Evolutionary conservation across 2,113 vertebrate genomes (phyloP), one percentile per base, ranked within the genome.

Genomic region (Coryphaenoides rupestris): DNA sequence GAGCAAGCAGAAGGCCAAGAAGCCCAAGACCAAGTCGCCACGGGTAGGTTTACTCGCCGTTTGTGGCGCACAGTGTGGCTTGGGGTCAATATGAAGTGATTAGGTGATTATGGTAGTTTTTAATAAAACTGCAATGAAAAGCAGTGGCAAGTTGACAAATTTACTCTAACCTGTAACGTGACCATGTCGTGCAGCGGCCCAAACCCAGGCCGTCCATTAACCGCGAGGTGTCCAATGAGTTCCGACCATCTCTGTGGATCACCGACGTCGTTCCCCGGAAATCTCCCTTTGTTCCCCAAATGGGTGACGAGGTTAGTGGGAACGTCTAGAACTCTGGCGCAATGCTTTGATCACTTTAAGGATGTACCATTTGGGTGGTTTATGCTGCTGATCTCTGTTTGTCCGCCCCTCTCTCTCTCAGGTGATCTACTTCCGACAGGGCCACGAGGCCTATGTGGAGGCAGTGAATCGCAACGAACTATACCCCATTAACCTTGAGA

Each of bases 341-440:
- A 17, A 50, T 50, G n/a, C 1, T n/a, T 5, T n/a, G 47, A 17
- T n/a, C 1, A 50, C 15, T 50, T 50, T 0, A 6, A 13, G n/a
- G n/a, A 17, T 50, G 47, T 16, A 50, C 47, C 33, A 12, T 40
- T 40, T 40, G 33, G 33, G 33, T 40, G 9, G 24, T 26, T 7
- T 12, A 40, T 40, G 16, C 17, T 17, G 13, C 21, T 4, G 47
- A n/a, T 6, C 1, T 6, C 15, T 75, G 2, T 64, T 0, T 28
- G 1, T 56, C 33, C 33, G 9, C 33, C 33, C 3, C 28, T 40
- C 33, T 19, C 16, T 0, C 57, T 75, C 66, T 82, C 79, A 97
- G 97, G 94, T 98, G 21, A 95, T 99, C 65, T 99, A 98, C 88
- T 99, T 99, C 69, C 89, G 95, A 16, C 96, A 98, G 87, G 97